Percentiles rank a stretch among this genome's conserved stretches.
Evolutionary conservation across 2,888 invertebrate genomes (phyloP).

Genomic region (Megamerina dolium): DNA sequence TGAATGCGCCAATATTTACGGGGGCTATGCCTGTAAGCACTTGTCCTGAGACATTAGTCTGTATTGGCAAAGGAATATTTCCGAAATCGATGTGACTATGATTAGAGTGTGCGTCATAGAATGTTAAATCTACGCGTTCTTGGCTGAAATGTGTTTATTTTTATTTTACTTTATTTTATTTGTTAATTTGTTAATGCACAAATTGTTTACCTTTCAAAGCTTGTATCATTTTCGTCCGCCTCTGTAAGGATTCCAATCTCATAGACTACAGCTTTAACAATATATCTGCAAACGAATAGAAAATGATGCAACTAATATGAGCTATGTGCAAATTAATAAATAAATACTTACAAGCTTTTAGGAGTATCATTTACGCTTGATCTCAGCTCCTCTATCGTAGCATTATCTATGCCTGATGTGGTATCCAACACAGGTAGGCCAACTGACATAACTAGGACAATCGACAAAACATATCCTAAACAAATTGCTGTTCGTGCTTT

Average conservation of each 20-base stretch:
- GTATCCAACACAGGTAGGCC: constrained; percentile 36
- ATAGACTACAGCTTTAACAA: constrained; percentile 56
- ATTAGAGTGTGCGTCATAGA: constrained; percentile 52
- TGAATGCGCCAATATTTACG: constrained; percentile 49
- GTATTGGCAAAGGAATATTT: constrained; percentile 53
- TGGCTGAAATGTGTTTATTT: constrained; percentile 38
- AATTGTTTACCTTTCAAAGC: constrained; percentile 34
- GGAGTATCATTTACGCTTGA: constrained; percentile 37
- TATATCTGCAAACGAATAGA: constrained; percentile 46
- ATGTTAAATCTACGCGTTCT: constrained; percentile 54
- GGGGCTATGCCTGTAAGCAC: constrained; percentile 53
- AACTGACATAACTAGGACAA: constrained; percentile 29
- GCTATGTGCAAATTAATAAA: no score
- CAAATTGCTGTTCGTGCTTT: constrained; percentile 24
- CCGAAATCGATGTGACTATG: constrained; percentile 52
- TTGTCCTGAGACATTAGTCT: constrained; percentile 54
- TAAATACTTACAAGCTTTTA: constrained; percentile 42
- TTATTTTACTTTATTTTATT: not conserved
- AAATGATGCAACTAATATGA: not conserved
- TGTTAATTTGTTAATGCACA: not conserved
- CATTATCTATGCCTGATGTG: constrained; percentile 37
- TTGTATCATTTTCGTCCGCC: constrained; percentile 49
- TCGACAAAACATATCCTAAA: constrained; percentile 31
- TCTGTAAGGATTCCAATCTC: constrained; percentile 59
- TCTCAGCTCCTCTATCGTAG: constrained; percentile 36